Evolutionary conservation across 2,113 vertebrate species (phyloP).

Genomic region (Anguilla japonica): DNA sequence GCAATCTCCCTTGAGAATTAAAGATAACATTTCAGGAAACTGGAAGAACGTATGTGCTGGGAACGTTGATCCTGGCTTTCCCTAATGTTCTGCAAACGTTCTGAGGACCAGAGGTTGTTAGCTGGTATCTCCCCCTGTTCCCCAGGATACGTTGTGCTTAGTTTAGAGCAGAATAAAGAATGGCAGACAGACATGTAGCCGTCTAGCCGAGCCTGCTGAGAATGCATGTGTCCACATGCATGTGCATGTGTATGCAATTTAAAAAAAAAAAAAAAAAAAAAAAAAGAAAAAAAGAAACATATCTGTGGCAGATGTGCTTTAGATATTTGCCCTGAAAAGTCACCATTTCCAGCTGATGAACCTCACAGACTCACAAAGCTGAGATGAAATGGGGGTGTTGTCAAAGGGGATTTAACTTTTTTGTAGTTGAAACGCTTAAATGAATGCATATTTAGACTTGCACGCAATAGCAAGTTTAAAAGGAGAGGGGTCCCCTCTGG

Average conservation of each 20-base stretch:
- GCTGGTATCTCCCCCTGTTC: conserved; percentile 3
- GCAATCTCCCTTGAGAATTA: too few relatives aligned
- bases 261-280: too few relatives aligned
- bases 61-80: too few relatives aligned
- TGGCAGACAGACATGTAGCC: conserved; percentile 72
- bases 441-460: background rate
- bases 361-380: background rate
- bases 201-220: background rate
- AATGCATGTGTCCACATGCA: background rate
- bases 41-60: too few relatives aligned
- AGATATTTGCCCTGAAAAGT: background rate
- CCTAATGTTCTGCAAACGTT: too few relatives aligned
- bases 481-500: too few relatives aligned
- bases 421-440: background rate
- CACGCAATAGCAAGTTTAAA: background rate
- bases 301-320: background rate
- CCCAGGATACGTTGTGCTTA: conserved; percentile 50
- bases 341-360: background rate
- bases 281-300: background rate
- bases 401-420: background rate
- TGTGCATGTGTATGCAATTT: background rate
- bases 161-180: conserved; percentile 61
- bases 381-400: background rate
- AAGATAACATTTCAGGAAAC: too few relatives aligned
- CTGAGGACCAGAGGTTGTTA: too few relatives aligned